These are phyloP conservation scores for Danaus melanippus DNA, from an alignment of 1,140 invertebrate genomes.

Conservation along the genomic window DNA sequence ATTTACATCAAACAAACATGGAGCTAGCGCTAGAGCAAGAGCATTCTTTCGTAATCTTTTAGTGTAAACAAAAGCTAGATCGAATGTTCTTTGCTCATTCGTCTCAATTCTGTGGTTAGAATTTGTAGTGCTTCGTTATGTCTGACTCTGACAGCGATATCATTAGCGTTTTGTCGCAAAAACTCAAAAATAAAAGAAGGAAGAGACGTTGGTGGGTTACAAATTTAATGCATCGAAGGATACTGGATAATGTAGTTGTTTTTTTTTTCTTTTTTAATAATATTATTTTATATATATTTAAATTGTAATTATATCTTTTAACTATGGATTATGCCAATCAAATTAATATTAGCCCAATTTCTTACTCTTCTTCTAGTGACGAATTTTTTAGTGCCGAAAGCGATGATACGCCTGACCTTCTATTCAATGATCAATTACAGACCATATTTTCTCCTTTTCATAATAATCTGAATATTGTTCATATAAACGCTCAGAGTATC, in stretches of 20 bases:
- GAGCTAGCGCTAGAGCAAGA: conserved; percentile 18
- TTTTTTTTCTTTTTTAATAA: no score
- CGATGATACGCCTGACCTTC: no score
- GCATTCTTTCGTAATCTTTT: conserved; percentile 19
- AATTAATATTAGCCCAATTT: no score
- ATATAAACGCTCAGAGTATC: no score
- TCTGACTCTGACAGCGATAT: conserved; percentile 23
- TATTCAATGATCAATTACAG: no score
- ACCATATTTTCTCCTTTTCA: no score
- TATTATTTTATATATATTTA: no score
- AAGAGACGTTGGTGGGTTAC: conserved; percentile 20
- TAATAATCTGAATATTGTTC: no score
- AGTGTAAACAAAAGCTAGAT: conserved; percentile 19
- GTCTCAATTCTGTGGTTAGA: conserved; percentile 19
- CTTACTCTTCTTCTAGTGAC: no score
- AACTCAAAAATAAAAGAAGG: conserved; percentile 18
- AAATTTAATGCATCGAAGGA: conserved; percentile 19
- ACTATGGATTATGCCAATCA: no score
- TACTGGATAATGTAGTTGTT: conserved; percentile 19
- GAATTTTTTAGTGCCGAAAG: no score
- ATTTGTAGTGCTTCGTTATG: conserved; percentile 22
- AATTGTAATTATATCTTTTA: no score
- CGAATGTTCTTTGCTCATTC: conserved; percentile 22
- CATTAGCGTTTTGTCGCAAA: conserved; percentile 18
- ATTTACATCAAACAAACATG: conserved; percentile 18